Percentiles rank a stretch among this genome's conserved stretches.
phyloP scores from a whole-genome alignment of 2,113 vertebrate genomes.

The Sorex fumeus region DNA sequence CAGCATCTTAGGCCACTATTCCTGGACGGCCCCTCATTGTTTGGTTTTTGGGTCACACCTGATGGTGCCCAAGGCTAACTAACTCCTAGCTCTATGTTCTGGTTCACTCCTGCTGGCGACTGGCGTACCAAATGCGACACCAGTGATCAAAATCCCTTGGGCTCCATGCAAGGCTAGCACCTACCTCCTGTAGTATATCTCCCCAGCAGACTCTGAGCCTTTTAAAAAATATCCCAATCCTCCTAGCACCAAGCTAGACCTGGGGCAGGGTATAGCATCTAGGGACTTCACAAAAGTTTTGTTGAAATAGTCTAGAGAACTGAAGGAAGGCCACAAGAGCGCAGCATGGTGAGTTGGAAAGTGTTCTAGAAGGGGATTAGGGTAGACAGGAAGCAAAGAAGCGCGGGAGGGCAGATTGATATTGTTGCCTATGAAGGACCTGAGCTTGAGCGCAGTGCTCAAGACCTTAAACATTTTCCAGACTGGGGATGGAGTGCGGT shows the following conservation, averaged over 20 bases:
- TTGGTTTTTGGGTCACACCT: too few relatives aligned
- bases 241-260: neutral
- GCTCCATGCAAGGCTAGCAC: too few relatives aligned
- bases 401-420: neutral
- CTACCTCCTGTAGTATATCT: too few relatives aligned
- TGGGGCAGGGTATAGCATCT: neutral
- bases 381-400: neutral
- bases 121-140: neutral
- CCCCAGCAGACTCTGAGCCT: too few relatives aligned
- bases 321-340: neutral
- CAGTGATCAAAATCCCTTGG: neutral
- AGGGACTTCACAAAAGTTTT: neutral
- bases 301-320: neutral
- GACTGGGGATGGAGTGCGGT: neutral
- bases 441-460: neutral
- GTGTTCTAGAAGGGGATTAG: neutral
- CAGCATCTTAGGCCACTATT: too few relatives aligned
- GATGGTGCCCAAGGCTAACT: too few relatives aligned
- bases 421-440: neutral
- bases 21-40: too few relatives aligned
- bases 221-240: neutral
- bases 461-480: neutral
- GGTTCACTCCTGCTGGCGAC: too few relatives aligned
- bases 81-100: too few relatives aligned
- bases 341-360: neutral